Evolutionary conservation across 2,113 vertebrate species (phyloP).

Genomic region (Mus pahari): DNA sequence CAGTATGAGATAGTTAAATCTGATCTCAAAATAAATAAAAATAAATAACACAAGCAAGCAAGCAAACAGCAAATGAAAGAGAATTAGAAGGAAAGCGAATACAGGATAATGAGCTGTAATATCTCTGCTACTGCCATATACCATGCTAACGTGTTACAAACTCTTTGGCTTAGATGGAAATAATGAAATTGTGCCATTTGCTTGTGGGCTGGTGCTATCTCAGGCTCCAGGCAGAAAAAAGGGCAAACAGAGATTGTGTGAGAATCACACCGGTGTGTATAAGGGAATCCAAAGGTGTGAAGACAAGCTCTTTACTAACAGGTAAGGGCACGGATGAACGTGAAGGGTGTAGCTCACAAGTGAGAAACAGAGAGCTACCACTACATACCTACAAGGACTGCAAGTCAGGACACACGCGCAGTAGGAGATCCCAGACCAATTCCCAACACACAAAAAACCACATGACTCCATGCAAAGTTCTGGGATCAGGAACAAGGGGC

Average conservation of each 20-base stretch:
- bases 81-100: neutral
- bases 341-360: too few species aligned
- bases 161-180: neutral
- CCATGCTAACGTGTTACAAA: neutral
- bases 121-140: neutral
- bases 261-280: neutral
- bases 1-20: neutral
- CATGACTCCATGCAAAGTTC: neutral
- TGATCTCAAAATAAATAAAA: neutral
- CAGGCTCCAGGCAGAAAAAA: neutral
- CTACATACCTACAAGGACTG: too few species aligned
- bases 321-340: neutral
- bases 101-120: neutral
- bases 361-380: too few species aligned
- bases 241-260: neutral
- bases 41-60: neutral
- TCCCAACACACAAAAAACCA: neutral
- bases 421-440: neutral
- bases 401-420: neutral
- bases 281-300: neutral
- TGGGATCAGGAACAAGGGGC: neutral
- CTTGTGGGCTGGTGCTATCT: too few species aligned
- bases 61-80: slow-evolving; percentile 4
- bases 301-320: too few species aligned
- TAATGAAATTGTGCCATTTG: too few species aligned